Percentiles rank a stretch among this genome's conserved stretches.
phyloP scores from a whole-genome alignment of 2,797 vertebrate genomes.

The Danio tinwini region DNA sequence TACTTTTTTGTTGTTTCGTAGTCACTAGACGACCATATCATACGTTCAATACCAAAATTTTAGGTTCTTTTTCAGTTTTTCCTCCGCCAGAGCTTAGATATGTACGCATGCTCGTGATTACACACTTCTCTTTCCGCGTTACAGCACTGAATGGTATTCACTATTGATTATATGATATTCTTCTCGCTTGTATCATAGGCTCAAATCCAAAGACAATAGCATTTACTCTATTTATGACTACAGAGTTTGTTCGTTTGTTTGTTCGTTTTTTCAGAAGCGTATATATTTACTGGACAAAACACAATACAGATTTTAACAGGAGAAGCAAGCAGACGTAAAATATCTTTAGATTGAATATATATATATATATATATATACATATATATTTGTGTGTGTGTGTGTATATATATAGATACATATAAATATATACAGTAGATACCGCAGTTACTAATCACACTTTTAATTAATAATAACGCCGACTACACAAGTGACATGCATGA shows the following conservation, averaged over 20 bases:
- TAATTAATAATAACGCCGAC: constrained; percentile 12
- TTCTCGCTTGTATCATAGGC: constrained; percentile 52
- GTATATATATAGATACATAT: constrained; percentile 12
- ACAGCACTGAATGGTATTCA: constrained; percentile 40
- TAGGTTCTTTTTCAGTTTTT: not conserved
- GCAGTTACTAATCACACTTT: constrained; percentile 47
- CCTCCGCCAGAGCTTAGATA: constrained; percentile 6
- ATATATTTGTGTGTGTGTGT: not conserved
- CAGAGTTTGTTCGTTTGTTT: constrained; percentile 22
- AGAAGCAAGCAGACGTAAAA: constrained; percentile 52
- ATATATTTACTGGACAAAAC: constrained; percentile 56
- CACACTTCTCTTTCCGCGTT: constrained; percentile 28
- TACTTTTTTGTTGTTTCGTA: constrained; percentile 12
- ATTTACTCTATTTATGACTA: constrained; percentile 56
- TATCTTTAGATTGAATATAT: constrained; percentile 51
- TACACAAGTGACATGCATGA: constrained; percentile 6
- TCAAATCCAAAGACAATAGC: constrained; percentile 57
- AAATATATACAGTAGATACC: constrained; percentile 23
- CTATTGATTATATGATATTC: constrained; percentile 40
- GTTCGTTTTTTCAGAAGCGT: constrained; percentile 40
- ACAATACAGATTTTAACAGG: constrained; percentile 56
- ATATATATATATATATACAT: constrained; percentile 38
- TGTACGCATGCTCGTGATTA: constrained; percentile 32
- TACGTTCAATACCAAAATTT: constrained; percentile 34
- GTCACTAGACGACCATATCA: constrained; percentile 35